Conservation (phyloP, 1,140 invertebrate species). For the Scaptomyza hsui region DNA sequence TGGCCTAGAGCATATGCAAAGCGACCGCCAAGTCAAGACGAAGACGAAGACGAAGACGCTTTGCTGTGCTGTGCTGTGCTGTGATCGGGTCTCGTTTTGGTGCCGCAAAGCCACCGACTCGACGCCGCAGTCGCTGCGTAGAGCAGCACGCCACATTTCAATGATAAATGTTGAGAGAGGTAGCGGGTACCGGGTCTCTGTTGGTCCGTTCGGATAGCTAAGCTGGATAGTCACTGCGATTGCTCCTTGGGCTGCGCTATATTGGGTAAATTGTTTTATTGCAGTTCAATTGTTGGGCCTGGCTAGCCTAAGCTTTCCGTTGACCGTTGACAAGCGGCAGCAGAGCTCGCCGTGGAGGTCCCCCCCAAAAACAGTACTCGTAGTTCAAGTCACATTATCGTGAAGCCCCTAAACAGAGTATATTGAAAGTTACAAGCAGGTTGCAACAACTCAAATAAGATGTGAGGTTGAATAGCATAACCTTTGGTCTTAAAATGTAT, state of each 20-base stretch:
- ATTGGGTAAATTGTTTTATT: conserved; percentile 83
- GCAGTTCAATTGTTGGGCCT: conserved; percentile 77
- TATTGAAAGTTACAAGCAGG: not conserved
- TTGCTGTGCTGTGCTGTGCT: conserved; percentile 24
- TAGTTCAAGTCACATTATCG: conserved; percentile 28
- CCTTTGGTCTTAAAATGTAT: too few species aligned
- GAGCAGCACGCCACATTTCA: conserved; percentile 78
- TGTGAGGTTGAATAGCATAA: not conserved
- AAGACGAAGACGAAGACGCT: conserved; percentile 8
- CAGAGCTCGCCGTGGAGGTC: conserved; percentile 72
- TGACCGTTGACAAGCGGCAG: conserved; percentile 60
- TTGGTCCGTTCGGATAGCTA: conserved; percentile 1
- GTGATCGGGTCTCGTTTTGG: conserved; percentile 74
- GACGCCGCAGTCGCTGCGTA: conserved; percentile 59
- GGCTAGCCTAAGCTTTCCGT: conserved; percentile 48
- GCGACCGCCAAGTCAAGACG: conserved; percentile 73
- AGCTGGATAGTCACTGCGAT: conserved; percentile 53
- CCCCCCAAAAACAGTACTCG: conserved; percentile 50
- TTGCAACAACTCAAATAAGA: not conserved
- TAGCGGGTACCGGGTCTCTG: conserved; percentile 7
- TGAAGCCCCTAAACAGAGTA: not conserved
- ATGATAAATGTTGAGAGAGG: conserved; percentile 76
- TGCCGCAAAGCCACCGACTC: conserved; percentile 67
- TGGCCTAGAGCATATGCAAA: conserved; percentile 61
- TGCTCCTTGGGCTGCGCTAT: conserved; percentile 68